Percentiles rank a stretch among this genome's conserved stretches.
These are phyloP conservation scores for Drosophila pruinosa DNA, from an alignment of 1,140 invertebrate genomes.

Conservation along the genomic window DNA sequence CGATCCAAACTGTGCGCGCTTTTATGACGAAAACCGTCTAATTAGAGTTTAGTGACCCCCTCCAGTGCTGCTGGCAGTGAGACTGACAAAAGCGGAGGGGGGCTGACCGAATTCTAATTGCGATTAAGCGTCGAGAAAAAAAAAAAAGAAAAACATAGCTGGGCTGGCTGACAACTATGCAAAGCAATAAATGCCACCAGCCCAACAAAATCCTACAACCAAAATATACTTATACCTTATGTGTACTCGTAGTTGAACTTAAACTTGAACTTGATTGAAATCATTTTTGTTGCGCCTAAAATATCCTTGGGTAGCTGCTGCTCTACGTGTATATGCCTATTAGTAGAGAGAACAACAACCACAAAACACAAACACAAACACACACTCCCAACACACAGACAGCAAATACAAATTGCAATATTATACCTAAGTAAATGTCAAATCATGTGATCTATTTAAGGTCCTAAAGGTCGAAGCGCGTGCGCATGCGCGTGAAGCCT, in stretches of 20 bases:
- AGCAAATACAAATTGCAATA: constrained; percentile 69
- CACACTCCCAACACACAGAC: constrained; percentile 17
- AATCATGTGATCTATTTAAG: constrained; percentile 82
- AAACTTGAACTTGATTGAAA: constrained; percentile 31
- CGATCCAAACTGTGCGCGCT: constrained; percentile 81
- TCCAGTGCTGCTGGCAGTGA: constrained; percentile 60
- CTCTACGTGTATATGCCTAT: constrained; percentile 52
- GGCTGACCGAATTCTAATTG: constrained; percentile 80
- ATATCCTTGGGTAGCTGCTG: background rate
- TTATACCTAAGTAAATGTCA: constrained; percentile 80
- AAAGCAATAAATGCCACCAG: constrained; percentile 14
- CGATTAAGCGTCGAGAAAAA: background rate
- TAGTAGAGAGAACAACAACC: constrained; percentile 29
- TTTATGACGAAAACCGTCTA: constrained; percentile 82
- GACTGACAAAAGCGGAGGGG: constrained; percentile 72
- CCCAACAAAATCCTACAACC: constrained; percentile 4
- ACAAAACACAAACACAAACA: constrained; percentile 14
- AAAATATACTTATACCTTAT: constrained; percentile 1
- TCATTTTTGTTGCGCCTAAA: constrained; percentile 15
- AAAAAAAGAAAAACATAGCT: too few relatives aligned
- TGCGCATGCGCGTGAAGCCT: constrained; percentile 49
- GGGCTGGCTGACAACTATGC: too few relatives aligned
- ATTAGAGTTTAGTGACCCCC: constrained; percentile 81
- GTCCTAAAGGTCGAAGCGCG: constrained; percentile 60
- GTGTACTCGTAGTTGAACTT: background rate